A percentile compares a stretch with the other conserved stretches of the same genome.
phyloP scores from a whole-genome alignment of 53 echinoderm and acorn worm genomes.

The Luidia sarsii region DNA sequence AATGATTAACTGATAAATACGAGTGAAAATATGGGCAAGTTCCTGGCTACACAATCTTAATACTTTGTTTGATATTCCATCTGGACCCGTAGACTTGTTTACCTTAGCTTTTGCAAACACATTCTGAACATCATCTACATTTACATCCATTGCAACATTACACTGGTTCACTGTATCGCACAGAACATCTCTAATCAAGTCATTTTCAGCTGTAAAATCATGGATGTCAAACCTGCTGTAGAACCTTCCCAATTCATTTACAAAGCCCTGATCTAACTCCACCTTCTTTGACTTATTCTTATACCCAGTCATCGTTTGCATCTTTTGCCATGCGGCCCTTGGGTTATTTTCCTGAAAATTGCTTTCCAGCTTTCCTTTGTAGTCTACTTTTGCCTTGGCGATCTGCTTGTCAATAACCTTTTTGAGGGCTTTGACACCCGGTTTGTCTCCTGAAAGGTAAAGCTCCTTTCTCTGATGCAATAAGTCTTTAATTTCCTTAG shows the following conservation, averaged over 20 bases:
- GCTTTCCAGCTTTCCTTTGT: constrained; percentile 6
- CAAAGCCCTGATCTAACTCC: background rate
- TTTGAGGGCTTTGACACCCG: constrained; percentile 8
- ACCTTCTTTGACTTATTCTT: background rate
- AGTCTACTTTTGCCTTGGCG: background rate
- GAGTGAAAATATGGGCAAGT: constrained; percentile 9
- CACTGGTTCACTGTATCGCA: background rate
- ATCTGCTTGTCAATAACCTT: constrained; percentile 13
- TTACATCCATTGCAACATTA: background rate
- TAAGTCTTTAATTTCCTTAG: background rate
- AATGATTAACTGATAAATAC: background rate
- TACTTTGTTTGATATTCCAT: constrained; percentile 15
- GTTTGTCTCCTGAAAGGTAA: background rate
- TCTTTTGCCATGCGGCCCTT: constrained; percentile 18
- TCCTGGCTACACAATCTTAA: constrained; percentile 16
- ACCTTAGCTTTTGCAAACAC: constrained; percentile 1
- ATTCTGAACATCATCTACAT: background rate
- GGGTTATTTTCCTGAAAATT: constrained; percentile 19
- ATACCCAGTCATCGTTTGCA: constrained; percentile 31
- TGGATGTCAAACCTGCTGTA: constrained; percentile 18
- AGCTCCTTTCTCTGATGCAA: background rate
- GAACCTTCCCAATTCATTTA: constrained; percentile 12
- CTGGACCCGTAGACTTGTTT: background rate
- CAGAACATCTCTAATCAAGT: background rate
- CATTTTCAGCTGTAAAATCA: constrained; percentile 16